These are phyloP conservation scores for Dreissena polymorpha DNA, from an alignment of 1,140 invertebrate genomes.

Conservation along the genomic window DNA sequence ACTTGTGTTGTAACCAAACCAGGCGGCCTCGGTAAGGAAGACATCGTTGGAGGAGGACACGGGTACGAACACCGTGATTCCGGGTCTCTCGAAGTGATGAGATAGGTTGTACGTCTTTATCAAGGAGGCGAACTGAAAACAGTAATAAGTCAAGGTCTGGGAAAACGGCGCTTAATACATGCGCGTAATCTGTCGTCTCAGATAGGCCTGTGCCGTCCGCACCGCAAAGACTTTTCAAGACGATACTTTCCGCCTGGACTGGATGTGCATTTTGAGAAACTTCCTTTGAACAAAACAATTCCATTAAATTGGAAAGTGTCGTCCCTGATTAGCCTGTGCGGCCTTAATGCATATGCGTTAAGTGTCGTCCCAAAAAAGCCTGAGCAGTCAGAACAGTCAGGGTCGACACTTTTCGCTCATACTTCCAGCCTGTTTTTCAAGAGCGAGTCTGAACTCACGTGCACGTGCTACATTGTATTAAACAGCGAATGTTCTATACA, in stretches of 20 bases:
- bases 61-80: conserved; percentile 37
- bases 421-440: too few species aligned
- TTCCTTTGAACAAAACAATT: too few species aligned
- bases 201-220: too few species aligned
- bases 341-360: background rate
- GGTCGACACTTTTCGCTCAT: too few species aligned
- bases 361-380: too few species aligned
- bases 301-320: background rate
- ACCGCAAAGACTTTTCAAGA: background rate
- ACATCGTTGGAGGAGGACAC: conserved; percentile 17
- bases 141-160: background rate
- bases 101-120: conserved; percentile 13
- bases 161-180: background rate
- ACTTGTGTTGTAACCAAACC: conserved; percentile 54
- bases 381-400: too few species aligned
- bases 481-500: too few species aligned
- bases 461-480: too few species aligned
- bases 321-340: background rate
- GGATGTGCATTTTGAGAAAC: background rate
- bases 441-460: too few species aligned
- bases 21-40: conserved; percentile 11
- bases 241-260: background rate
- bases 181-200: background rate
- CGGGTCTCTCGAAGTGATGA: conserved; percentile 25
- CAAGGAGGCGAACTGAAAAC: conserved; percentile 42